A percentile compares a stretch with the other conserved stretches of the same genome.
These are phyloP conservation scores for Peromyscus leucopus DNA, from an alignment of 2,113 vertebrate genomes.

Conservation along the genomic window DNA sequence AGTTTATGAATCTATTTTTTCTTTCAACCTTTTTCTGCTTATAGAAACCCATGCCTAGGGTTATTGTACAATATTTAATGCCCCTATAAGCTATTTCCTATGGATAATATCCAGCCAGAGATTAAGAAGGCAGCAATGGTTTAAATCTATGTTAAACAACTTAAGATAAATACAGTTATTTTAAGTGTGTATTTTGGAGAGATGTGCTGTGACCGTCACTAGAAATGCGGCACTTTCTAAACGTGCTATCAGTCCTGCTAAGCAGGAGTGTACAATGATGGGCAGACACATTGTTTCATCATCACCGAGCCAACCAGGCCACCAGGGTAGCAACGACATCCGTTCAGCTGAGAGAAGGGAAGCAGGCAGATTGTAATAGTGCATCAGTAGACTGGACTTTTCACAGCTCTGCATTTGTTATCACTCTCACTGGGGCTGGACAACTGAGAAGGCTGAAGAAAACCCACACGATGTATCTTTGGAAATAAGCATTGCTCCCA, in stretches of 20 bases:
- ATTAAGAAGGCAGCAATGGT: too few relatives aligned
- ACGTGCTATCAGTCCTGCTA: neutral
- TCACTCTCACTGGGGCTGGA: neutral
- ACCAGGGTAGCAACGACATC: too few relatives aligned
- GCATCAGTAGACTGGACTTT: neutral
- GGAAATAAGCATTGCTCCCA: neutral
- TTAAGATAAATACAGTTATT: neutral
- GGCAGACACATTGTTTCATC: neutral
- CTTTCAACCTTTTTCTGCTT: neutral
- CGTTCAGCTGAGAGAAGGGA: neutral
- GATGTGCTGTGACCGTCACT: neutral
- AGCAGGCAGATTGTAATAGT: neutral
- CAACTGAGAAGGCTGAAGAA: neutral
- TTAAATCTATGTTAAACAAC: neutral
- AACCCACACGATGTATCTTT: neutral
- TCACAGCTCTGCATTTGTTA: neutral
- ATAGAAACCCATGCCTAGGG: neutral
- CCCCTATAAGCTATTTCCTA: neutral
- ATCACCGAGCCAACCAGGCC: too few relatives aligned
- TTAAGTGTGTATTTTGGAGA: neutral
- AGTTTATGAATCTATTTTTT: neutral
- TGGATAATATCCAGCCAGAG: neutral
- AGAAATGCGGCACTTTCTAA: neutral
- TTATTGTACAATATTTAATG: neutral
- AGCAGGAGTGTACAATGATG: neutral